Percentiles rank a stretch among this genome's conserved stretches.
Conservation (phyloP, 2,888 invertebrate species). For the Protodeltote pygarga region DNA sequence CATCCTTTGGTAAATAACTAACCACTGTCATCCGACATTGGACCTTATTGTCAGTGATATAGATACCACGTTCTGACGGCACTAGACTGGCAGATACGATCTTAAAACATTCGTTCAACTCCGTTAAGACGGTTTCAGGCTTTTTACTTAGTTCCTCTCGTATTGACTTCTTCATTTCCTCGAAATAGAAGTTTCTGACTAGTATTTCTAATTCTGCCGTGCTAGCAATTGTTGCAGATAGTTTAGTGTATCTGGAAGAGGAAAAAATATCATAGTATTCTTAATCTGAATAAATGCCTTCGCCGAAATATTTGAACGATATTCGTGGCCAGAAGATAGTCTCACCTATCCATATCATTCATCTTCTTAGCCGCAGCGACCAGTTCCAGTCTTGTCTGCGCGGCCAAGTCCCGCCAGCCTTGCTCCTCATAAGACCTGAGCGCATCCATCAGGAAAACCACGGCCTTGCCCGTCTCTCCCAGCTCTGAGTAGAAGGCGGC, state of each 20-base stretch:
- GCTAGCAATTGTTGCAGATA: conserved; percentile 93
- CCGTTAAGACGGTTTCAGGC: conserved; percentile 81
- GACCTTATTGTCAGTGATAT: conserved; percentile 79
- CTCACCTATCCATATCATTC: conserved; percentile 90
- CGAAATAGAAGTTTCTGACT: conserved; percentile 92
- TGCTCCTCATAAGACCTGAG: conserved; percentile 95
- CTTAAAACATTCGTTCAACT: conserved; percentile 86
- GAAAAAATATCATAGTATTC: not conserved
- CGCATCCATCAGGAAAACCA: conserved; percentile 95
- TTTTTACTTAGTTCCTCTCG: conserved; percentile 79
- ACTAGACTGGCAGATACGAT: conserved; percentile 84
- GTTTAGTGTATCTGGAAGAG: conserved; percentile 89
- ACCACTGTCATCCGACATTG: conserved; percentile 74
- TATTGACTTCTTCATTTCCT: conserved; percentile 92
- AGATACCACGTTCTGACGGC: conserved; percentile 84
- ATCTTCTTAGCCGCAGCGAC: conserved; percentile 94
- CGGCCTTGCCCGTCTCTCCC: conserved; percentile 95
- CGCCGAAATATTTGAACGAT: too few species aligned
- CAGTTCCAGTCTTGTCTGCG: conserved; percentile 93
- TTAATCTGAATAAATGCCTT: not conserved
- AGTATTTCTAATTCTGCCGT: conserved; percentile 91
- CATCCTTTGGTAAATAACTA: conserved; percentile 88
- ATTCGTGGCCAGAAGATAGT: too few species aligned
- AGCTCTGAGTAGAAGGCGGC: conserved; percentile 96
- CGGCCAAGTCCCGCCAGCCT: conserved; percentile 94